Evolutionary conservation across 2,888 invertebrate species (phyloP).

Genomic region (Cheilosia vernalis): DNA sequence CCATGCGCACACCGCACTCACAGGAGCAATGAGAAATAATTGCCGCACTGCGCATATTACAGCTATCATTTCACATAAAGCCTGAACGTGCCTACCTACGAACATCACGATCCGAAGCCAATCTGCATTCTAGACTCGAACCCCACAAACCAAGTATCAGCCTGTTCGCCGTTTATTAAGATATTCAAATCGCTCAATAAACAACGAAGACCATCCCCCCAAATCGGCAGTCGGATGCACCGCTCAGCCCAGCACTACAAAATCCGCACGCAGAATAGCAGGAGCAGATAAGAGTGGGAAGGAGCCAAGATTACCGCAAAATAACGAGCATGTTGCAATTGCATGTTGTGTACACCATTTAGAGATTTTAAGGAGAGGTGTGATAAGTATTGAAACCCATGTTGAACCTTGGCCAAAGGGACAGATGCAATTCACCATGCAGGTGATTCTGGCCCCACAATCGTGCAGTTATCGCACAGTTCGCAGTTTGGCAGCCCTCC

Average conservation of each 20-base stretch:
- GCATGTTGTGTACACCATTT: conserved; percentile 75
- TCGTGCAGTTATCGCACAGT: conserved; percentile 66
- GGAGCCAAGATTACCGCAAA: conserved; percentile 66
- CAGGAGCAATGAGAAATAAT: conserved; percentile 60
- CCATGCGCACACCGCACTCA: conserved; percentile 18
- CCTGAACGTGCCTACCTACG: conserved; percentile 66
- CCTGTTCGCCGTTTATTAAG: conserved; percentile 71
- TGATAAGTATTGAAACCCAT: conserved; percentile 75
- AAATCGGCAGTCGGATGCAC: conserved; percentile 21
- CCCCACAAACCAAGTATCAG: conserved; percentile 67
- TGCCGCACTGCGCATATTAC: conserved; percentile 52
- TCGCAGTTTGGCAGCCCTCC: conserved; percentile 44
- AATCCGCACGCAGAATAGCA: conserved; percentile 55
- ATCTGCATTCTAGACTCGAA: conserved; percentile 64
- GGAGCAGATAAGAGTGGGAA: conserved; percentile 69
- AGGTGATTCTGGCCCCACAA: conserved; percentile 70
- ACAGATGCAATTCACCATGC: conserved; percentile 71
- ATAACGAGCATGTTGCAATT: conserved; percentile 75
- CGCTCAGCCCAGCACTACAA: conserved; percentile 15
- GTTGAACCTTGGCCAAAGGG: conserved; percentile 65
- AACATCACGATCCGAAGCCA: conserved; percentile 66
- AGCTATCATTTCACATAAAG: conserved; percentile 68
- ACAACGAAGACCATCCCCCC: conserved; percentile 53
- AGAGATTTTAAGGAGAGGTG: conserved; percentile 75
- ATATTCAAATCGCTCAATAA: conserved; percentile 74